Conservation (phyloP, 2,888 invertebrate genomes). For the Parasteatoda lunata region DNA sequence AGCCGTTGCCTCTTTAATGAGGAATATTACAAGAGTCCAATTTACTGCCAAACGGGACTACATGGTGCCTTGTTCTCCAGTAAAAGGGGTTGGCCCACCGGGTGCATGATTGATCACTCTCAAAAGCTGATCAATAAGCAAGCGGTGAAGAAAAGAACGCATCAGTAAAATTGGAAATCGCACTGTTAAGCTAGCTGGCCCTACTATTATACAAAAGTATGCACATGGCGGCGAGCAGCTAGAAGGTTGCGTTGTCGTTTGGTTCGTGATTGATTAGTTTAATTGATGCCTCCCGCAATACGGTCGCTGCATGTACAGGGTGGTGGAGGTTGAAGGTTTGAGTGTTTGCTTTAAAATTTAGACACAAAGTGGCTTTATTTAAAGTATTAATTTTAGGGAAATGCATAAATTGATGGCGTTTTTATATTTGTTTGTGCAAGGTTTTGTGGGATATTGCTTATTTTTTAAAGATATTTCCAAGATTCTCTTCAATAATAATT, state of each 20-base stretch:
- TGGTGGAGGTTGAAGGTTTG: not conserved
- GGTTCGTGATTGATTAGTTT: not conserved
- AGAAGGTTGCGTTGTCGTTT: not conserved
- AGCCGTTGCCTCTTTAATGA: not conserved
- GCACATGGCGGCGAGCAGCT: not conserved
- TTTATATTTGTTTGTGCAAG: no score
- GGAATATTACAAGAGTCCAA: not conserved
- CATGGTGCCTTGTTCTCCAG: not conserved
- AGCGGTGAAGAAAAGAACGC: not conserved
- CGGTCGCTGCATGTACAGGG: not conserved
- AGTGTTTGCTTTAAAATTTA: not conserved
- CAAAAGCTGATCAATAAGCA: not conserved
- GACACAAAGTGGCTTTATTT: not conserved
- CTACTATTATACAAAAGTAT: not conserved
- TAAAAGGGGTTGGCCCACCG: not conserved
- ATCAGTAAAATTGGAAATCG: constrained; percentile 24
- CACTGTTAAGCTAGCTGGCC: constrained; percentile 4
- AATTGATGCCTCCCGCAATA: not conserved
- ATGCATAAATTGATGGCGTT: no score
- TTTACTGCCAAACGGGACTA: not conserved
- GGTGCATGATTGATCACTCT: not conserved
- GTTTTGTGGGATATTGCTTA: no score
- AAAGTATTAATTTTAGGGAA: not conserved
- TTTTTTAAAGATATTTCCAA: no score
- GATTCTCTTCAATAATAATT: no score